phyloP scores from a whole-genome alignment of 2,113 vertebrate genomes.

The Micromys minutus region DNA sequence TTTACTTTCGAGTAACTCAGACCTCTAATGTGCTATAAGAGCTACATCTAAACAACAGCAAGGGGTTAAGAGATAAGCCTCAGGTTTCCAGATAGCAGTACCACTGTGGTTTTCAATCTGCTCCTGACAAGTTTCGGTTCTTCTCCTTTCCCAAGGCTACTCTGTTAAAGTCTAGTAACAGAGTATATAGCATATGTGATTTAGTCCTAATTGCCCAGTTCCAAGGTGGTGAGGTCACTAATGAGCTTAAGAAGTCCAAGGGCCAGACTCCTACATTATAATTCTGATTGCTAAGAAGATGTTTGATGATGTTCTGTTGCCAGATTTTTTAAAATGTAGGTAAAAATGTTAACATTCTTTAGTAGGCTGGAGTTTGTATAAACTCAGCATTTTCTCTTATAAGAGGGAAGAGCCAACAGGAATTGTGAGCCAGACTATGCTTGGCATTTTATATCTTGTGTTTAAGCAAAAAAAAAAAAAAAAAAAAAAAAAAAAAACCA shows the following conservation, averaged over 20 bases:
- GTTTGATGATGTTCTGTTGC: conserved; percentile 47
- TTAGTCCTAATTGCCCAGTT: not conserved
- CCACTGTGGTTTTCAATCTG: not conserved
- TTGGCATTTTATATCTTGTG: conserved; percentile 33
- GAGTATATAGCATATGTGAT: not conserved
- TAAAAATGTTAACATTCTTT: conserved; percentile 15
- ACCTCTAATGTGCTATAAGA: not conserved
- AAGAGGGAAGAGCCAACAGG: not conserved
- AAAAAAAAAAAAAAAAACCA: too few species aligned
- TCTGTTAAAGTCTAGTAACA: not conserved
- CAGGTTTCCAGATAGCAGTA: not conserved
- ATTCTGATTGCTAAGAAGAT: conserved; percentile 9
- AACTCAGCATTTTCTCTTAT: conserved; percentile 45
- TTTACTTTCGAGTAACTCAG: conserved; percentile 16
- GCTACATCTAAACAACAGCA: conserved; percentile 7
- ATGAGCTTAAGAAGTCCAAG: conserved; percentile 31
- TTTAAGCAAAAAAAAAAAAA: not conserved
- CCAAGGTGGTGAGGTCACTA: not conserved
- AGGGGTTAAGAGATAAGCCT: conserved; percentile 47
- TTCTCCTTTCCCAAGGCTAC: not conserved
- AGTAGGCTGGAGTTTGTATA: not conserved
- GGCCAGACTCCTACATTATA: conserved; percentile 41
- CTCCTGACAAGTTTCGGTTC: not conserved
- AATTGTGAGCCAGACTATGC: not conserved
- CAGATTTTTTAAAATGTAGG: not conserved